phyloP scores from a whole-genome alignment of 2,888 invertebrate genomes.

The Iselma pallidipennis region DNA sequence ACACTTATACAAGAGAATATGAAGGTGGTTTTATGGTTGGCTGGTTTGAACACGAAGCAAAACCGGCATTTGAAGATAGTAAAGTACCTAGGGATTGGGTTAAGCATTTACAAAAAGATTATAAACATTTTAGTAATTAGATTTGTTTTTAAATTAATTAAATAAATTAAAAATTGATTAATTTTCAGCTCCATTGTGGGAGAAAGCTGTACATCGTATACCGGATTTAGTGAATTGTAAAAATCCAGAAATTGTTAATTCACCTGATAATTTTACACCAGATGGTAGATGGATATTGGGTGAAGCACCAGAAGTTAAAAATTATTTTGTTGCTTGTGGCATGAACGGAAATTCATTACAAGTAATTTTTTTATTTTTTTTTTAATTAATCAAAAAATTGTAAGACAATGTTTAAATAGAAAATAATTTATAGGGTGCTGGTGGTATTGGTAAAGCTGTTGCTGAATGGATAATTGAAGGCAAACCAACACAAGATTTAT shows the following conservation, averaged over 20 bases:
- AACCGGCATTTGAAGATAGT: constrained; percentile 63
- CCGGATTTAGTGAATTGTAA: constrained; percentile 60
- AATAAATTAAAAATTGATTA: background rate
- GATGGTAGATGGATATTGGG: constrained; percentile 73
- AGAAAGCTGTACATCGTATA: constrained; percentile 59
- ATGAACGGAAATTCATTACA: constrained; percentile 72
- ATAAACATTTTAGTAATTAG: constrained; percentile 64
- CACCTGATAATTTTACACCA: constrained; percentile 72
- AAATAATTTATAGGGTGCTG: constrained; percentile 58
- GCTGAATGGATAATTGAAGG: constrained; percentile 72
- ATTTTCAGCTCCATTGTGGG: constrained; percentile 58
- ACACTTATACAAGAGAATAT: constrained; percentile 66
- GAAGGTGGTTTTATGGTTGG: constrained; percentile 64
- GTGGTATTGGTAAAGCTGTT: constrained; percentile 69
- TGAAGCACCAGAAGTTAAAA: constrained; percentile 68
- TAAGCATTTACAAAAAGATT: constrained; percentile 60
- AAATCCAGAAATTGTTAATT: constrained; percentile 62
- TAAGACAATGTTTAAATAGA: background rate
- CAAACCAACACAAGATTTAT: constrained; percentile 63
- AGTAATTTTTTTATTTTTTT: constrained; percentile 25
- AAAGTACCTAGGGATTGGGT: constrained; percentile 59
- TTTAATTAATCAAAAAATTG: background rate
- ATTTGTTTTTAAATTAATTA: background rate
- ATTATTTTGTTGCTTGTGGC: constrained; percentile 74
- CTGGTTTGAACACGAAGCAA: constrained; percentile 68